Evolutionary conservation across 2,888 invertebrate species (phyloP).

Genomic region (Phortica okadai): DNA sequence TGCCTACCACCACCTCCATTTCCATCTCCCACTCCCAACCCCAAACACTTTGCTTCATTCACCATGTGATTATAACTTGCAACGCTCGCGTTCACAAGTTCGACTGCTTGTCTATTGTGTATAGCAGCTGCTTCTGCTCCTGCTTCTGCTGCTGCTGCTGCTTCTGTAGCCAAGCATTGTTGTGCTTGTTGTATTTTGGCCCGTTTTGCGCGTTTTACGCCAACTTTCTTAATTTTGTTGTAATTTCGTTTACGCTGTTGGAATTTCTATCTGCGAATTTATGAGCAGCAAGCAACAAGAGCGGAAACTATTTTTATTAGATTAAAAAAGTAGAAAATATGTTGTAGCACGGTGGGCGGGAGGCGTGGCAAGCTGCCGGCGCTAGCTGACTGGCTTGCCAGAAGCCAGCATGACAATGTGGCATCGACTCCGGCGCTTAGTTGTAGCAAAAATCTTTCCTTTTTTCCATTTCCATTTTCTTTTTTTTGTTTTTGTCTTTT

Average conservation of each 20-base stretch:
- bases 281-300: constrained; percentile 53
- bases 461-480: not conserved
- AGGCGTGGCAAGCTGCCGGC: not conserved
- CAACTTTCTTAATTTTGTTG: constrained; percentile 69
- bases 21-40: not conserved
- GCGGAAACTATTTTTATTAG: constrained; percentile 68
- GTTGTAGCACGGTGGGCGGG: not conserved
- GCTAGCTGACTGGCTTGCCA: not conserved
- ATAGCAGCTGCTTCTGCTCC: not conserved
- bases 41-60: not conserved
- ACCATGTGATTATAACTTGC: too few relatives aligned
- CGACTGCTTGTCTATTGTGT: too few relatives aligned
- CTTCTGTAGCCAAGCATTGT: not conserved
- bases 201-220: constrained; percentile 42
- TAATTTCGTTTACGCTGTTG: constrained; percentile 67
- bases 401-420: not conserved
- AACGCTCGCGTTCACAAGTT: too few relatives aligned
- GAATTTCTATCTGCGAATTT: constrained; percentile 71
- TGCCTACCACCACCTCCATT: not conserved
- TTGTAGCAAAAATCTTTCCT: constrained; percentile 45
- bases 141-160: not conserved
- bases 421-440: not conserved
- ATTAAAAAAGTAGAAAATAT: constrained; percentile 45
- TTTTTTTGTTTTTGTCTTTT: constrained; percentile 16
- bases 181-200: constrained; percentile 13